A percentile compares a stretch with the other conserved stretches of the same genome.
These are phyloP conservation scores for Varanus salvator DNA, from an alignment of 2,113 vertebrate species.

Conservation along the genomic window DNA sequence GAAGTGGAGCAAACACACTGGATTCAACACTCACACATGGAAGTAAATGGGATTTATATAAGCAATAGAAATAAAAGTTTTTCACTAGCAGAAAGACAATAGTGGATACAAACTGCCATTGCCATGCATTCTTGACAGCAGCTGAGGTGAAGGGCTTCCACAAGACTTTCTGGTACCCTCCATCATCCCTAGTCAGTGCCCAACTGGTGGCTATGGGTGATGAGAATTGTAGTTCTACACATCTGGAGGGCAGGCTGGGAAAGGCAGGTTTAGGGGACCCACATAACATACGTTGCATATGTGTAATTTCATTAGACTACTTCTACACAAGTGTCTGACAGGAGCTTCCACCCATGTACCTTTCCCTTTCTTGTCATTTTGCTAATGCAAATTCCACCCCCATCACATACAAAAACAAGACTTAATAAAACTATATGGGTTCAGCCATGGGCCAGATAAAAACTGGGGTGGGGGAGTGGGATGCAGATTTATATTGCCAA, in stretches of 20 bases:
- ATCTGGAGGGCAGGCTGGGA: background rate
- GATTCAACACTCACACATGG: no score
- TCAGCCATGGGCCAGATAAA: no score
- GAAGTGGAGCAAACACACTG: no score
- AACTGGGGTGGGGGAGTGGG: no score
- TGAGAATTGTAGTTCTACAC: background rate
- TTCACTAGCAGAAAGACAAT: no score
- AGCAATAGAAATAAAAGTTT: no score
- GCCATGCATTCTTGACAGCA: background rate
- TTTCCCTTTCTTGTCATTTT: background rate
- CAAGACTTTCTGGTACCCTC: background rate
- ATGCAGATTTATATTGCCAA: background rate
- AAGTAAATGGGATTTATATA: no score
- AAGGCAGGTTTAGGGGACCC: background rate
- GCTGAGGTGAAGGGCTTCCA: background rate
- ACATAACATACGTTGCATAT: background rate
- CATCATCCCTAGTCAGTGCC: background rate
- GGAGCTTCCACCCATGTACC: background rate
- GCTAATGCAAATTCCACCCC: background rate
- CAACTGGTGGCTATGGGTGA: background rate
- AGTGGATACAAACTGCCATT: background rate
- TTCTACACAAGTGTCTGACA: background rate
- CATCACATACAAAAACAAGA: background rate
- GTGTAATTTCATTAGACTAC: background rate
- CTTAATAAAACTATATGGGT: no score